Evolutionary conservation across 2,113 vertebrate genomes (phyloP), one percentile per base, ranked within the genome.

Genomic region (Podocnemis expansa): DNA sequence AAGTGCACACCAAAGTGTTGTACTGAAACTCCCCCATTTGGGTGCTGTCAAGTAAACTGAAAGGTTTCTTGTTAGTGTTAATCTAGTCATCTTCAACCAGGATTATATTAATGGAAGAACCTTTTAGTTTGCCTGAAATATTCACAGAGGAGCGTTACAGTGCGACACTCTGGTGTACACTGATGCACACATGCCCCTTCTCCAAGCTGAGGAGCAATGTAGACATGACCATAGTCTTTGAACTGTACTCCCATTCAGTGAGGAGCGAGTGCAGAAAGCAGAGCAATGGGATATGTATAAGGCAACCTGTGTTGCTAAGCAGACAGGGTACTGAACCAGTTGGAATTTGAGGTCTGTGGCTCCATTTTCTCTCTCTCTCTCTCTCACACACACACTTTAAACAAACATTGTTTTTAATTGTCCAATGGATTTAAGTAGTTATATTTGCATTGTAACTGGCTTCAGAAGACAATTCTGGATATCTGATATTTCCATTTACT

Each of bases 351-450:
- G 31, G n/a, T n/a, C 49, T 90, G 67, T 80, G 82, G 89, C 58
- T 85, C 81, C 73, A 81, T 88, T 96, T n/a, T n/a, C n/a, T n/a
- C n/a, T n/a, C n/a, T n/a, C n/a, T n/a, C n/a, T n/a, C n/a, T n/a
- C n/a, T n/a, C n/a, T 54, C 38, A 63, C 60, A 85, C 93, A 79
- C 80, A 95, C 78, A 67, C 49, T 85, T 87, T 29, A 52, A 84
- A 45, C 81, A 3, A 54, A 6, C 24, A 56, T 34, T 41, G 51
- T 79, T 24, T 11, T 6, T 91, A 55, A 67, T 80, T 27, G 85
- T 12, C 41, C 86, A 13, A 80, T 11, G 47, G 54, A 52, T 89
- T 84, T 87, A 52, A 5, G 19, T 58, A 80, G 31, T 24, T 21
- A n/a, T 52, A 19, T 63, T 88, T 88, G 47, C 76, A 87, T 17